phyloP scores from a whole-genome alignment of 2,888 invertebrate genomes.

The Pyrgus malvae region DNA sequence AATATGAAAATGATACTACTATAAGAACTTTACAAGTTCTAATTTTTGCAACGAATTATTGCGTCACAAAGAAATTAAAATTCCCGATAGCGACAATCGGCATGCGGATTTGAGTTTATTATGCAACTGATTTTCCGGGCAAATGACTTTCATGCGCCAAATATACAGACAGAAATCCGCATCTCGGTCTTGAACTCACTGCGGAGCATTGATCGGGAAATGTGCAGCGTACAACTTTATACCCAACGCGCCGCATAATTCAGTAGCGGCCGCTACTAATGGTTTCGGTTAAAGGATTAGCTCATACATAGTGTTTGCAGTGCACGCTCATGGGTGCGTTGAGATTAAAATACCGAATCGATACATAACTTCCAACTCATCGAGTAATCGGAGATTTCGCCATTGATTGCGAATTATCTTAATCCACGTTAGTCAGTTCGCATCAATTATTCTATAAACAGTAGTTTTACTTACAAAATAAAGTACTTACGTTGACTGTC shows the following conservation, averaged over 20 bases:
- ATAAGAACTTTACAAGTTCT: too few species aligned
- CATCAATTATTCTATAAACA: too few species aligned
- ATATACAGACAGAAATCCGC: slow-evolving; percentile 19
- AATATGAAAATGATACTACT: too few species aligned
- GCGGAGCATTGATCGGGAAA: slow-evolving; percentile 26
- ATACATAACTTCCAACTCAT: not conserved
- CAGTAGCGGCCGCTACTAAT: not conserved
- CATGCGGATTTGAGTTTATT: too few species aligned
- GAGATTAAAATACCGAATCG: not conserved
- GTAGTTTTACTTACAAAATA: too few species aligned
- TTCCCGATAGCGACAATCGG: too few species aligned
- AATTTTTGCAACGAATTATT: too few species aligned
- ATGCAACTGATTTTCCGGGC: not conserved
- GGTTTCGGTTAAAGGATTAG: not conserved
- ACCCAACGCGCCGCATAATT: slow-evolving; percentile 17
- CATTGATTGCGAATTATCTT: slow-evolving; percentile 1
- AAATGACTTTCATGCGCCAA: slow-evolving; percentile 12
- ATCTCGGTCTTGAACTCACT: slow-evolving; percentile 21
- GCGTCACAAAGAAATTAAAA: too few species aligned
- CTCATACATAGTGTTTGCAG: not conserved
- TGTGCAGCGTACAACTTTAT: slow-evolving; percentile 18
- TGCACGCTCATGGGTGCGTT: not conserved
- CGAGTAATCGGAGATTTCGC: not conserved
- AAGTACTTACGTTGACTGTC: slow-evolving; percentile 73
- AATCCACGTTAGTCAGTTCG: not conserved